These are phyloP conservation scores for Falco columbarius DNA, from an alignment of 2,797 vertebrate genomes.

Conservation along the genomic window DNA sequence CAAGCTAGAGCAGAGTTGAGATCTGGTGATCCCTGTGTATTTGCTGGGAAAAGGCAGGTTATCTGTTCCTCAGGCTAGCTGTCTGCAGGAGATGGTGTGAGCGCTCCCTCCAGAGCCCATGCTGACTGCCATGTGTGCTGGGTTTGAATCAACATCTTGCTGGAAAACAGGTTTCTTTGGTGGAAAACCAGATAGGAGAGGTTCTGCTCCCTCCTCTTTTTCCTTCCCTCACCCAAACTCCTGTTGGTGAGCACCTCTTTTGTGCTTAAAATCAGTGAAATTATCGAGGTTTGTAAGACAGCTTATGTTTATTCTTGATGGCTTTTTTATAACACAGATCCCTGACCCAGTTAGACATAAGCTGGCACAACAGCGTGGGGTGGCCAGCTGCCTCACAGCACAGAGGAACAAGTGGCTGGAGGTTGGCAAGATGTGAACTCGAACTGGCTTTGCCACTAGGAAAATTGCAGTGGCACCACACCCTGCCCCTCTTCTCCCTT, in stretches of 20 bases:
- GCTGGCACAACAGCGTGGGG: not conserved
- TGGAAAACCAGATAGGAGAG: not conserved
- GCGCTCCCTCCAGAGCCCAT: not conserved
- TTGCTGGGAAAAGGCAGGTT: not conserved
- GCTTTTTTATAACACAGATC: not conserved
- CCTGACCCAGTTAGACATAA: not conserved
- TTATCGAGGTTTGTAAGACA: not conserved
- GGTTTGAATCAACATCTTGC: not conserved
- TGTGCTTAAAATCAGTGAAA: not conserved
- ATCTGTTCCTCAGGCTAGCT: not conserved
- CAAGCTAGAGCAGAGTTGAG: not conserved
- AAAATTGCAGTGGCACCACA: conserved; percentile 2
- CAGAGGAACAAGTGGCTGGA: not conserved
- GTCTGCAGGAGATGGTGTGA: not conserved
- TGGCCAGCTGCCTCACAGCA: not conserved
- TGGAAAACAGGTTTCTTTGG: not conserved
- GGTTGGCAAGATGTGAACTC: not conserved
- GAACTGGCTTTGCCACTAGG: not conserved
- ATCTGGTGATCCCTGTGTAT: not conserved
- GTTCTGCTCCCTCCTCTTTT: not conserved
- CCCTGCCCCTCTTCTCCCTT: not conserved
- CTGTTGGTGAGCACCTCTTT: not conserved
- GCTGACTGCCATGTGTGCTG: not conserved
- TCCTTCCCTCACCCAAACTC: not conserved
- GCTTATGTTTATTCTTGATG: not conserved